Percentiles rank a stretch among this genome's conserved stretches.
Conservation (phyloP, 2,113 vertebrate species). For the Hiodon tergisus region DNA sequence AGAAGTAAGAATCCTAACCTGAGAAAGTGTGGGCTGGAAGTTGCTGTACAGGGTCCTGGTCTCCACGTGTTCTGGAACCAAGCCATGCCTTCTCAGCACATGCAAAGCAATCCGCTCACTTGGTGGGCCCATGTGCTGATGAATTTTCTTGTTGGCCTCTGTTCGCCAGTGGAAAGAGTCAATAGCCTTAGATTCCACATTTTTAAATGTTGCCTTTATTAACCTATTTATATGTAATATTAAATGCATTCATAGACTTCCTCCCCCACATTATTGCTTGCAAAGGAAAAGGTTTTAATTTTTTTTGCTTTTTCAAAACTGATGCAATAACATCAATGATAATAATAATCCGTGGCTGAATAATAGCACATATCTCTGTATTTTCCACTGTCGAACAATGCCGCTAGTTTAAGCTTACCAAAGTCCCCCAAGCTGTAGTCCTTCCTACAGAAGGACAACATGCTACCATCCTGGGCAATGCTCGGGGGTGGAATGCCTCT, state of each 20-base stretch:
- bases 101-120: constrained; percentile 82
- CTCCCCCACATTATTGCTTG: no score
- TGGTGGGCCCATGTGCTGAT: constrained; percentile 79
- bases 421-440: constrained; percentile 78
- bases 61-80: constrained; percentile 91
- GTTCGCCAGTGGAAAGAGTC: constrained; percentile 24
- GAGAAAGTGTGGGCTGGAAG: constrained; percentile 88
- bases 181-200: no score
- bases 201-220: no score
- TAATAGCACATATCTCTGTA: no score
- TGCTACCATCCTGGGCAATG: constrained; percentile 76
- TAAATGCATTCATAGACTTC: no score
- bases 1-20: constrained; percentile 50
- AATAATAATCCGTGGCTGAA: no score
- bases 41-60: constrained; percentile 85
- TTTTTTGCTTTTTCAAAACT: no score
- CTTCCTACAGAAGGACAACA: constrained; percentile 69
- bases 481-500: constrained; percentile 77
- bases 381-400: no score
- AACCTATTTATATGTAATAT: no score
- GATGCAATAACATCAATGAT: no score
- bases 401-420: constrained; percentile 59
- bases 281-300: no score
- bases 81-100: constrained; percentile 78
- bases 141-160: constrained; percentile 80